Conservation (phyloP, 2,797 vertebrate genomes). For the Cirrhinus mrigala region DNA sequence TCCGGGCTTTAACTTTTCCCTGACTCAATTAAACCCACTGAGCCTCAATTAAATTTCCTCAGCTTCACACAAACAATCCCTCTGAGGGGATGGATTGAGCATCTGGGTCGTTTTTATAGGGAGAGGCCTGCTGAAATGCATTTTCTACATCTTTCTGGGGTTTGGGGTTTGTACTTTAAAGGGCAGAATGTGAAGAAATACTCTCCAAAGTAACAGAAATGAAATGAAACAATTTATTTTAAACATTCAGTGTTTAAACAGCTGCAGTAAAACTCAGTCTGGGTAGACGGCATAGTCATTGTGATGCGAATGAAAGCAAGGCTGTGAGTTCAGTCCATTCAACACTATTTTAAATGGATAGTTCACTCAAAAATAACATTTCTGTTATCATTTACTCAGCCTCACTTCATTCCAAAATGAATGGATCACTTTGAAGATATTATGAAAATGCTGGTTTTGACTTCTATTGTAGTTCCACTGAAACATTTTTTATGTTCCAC, state of each 20-base stretch:
- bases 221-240: neutral
- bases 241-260: neutral
- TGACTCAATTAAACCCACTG: slow-evolving; percentile 72
- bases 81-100: neutral
- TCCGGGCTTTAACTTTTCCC: slow-evolving; percentile 66
- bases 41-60: slow-evolving; percentile 69
- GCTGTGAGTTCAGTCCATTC: neutral
- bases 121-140: slow-evolving; percentile 9
- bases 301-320: neutral
- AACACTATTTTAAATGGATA: neutral
- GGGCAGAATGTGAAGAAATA: neutral
- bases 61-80: slow-evolving; percentile 56
- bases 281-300: neutral
- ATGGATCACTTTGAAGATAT: neutral
- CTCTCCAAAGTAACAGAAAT: slow-evolving; percentile 6
- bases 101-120: slow-evolving; percentile 8
- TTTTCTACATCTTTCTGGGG: neutral
- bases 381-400: neutral
- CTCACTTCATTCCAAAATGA: neutral
- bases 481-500: neutral
- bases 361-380: neutral
- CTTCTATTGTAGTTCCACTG: too few species aligned
- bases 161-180: slow-evolving; percentile 27
- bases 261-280: neutral
- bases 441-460: neutral